These are phyloP conservation scores for Drosophila suboccidentalis DNA, from an alignment of 2,888 invertebrate species.

Conservation along the genomic window DNA sequence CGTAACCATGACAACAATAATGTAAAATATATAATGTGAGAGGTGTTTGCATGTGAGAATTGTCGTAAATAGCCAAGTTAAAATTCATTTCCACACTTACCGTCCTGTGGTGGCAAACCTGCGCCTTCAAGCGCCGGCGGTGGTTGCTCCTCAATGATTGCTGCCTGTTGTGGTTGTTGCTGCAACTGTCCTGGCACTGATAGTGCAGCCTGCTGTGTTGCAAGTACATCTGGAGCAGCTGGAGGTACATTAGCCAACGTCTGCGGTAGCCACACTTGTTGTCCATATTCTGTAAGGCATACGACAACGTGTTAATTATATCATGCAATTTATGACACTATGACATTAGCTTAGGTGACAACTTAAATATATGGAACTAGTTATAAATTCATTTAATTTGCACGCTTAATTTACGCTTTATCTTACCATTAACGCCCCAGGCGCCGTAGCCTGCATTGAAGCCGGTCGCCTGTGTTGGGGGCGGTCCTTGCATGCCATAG, in stretches of 20 bases:
- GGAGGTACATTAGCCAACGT: conserved; percentile 53
- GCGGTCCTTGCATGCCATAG: conserved; percentile 73
- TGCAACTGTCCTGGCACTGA: conserved; percentile 17
- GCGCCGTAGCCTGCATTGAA: conserved; percentile 80
- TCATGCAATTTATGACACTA: neutral
- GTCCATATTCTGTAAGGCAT: conserved; percentile 67
- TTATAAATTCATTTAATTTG: neutral
- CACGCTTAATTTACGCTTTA: neutral
- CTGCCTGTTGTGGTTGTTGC: conserved; percentile 24
- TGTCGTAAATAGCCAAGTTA: conserved; percentile 53
- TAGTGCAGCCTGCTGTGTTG: conserved; percentile 34
- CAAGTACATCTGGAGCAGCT: conserved; percentile 38
- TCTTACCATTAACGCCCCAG: conserved; percentile 80
- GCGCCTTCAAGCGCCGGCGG: conserved; percentile 64
- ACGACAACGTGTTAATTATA: neutral
- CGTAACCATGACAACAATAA: conserved; percentile 73
- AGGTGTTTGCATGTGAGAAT: conserved; percentile 76
- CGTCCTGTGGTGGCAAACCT: conserved; percentile 83
- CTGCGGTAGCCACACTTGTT: conserved; percentile 78
- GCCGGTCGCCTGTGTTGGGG: conserved; percentile 61
- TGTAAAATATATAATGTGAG: conserved; percentile 71
- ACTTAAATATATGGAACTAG: neutral
- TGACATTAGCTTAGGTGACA: neutral
- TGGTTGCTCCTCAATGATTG: conserved; percentile 56
- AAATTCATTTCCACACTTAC: conserved; percentile 82